phyloP scores from a whole-genome alignment of 1,140 invertebrate genomes.

The Pseudachorutes palmiensis region DNA sequence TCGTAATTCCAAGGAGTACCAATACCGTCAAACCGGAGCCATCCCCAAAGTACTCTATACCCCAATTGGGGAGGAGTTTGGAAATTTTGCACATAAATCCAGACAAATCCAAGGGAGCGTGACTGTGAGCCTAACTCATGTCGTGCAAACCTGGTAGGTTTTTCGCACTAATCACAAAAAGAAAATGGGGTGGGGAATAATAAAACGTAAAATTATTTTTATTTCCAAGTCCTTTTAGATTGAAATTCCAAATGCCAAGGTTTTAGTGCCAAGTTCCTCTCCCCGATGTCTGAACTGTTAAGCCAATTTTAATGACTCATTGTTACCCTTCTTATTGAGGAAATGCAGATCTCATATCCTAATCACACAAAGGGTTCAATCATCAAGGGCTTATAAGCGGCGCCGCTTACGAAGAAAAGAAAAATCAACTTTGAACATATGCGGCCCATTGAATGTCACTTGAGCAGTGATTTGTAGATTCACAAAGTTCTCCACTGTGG shows the following conservation, averaged over 20 bases:
- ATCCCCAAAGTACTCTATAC: no score
- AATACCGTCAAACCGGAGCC: no score
- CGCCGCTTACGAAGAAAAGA: background rate
- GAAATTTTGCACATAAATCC: no score
- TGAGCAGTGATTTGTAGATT: no score
- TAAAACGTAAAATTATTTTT: background rate
- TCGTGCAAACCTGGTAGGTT: background rate
- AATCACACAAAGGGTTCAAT: background rate
- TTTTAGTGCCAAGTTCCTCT: background rate
- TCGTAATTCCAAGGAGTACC: no score
- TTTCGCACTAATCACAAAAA: background rate
- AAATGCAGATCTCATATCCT: background rate
- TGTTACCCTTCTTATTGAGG: background rate
- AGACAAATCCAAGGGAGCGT: no score
- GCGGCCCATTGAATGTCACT: no score
- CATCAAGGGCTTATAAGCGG: background rate
- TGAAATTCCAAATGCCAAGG: background rate
- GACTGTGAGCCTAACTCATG: no score
- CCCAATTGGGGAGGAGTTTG: no score
- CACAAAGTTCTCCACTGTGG: no score
- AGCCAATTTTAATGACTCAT: constrained; percentile 8
- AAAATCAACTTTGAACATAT: background rate
- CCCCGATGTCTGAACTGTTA: background rate
- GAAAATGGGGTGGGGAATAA: background rate
- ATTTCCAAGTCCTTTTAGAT: background rate